phyloP scores from a whole-genome alignment of 2,888 invertebrate species.

The Amaurobius ferox region DNA sequence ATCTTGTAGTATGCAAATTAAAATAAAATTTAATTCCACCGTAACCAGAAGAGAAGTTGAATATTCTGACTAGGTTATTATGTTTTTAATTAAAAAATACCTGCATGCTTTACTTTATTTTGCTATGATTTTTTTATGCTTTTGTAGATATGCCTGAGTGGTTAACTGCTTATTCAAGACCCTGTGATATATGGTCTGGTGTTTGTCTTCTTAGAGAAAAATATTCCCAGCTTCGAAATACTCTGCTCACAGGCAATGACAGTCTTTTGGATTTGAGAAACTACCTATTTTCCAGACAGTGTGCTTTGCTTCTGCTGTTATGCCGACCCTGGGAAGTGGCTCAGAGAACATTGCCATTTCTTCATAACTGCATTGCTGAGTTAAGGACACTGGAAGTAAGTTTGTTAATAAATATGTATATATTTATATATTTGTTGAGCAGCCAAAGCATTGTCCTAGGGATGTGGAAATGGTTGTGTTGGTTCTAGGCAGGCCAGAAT shows the following conservation, averaged over 20 bases:
- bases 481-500: no score
- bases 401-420: no score
- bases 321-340: conserved; percentile 91
- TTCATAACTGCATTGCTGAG: conserved; percentile 93
- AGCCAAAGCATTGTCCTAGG: no score
- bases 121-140: no score
- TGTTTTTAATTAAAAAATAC: no score
- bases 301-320: conserved; percentile 83
- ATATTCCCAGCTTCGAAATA: conserved; percentile 76
- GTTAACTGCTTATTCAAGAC: conserved; percentile 88
- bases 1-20: no score
- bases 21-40: no score
- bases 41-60: no score
- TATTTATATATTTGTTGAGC: no score
- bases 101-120: no score
- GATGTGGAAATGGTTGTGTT: no score
- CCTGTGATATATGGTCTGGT: conserved; percentile 90
- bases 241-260: conserved; percentile 80
- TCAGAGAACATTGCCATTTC: conserved; percentile 90
- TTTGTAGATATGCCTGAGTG: conserved; percentile 82
- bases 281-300: conserved; percentile 94
- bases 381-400: conserved; percentile 85
- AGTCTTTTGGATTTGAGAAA: conserved; percentile 93
- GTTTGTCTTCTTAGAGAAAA: conserved; percentile 81
- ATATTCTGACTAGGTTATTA: no score